Base-by-base conservation (phyloP, 2,113 vertebrate genomes). In the Sciurus niger region DNA sequence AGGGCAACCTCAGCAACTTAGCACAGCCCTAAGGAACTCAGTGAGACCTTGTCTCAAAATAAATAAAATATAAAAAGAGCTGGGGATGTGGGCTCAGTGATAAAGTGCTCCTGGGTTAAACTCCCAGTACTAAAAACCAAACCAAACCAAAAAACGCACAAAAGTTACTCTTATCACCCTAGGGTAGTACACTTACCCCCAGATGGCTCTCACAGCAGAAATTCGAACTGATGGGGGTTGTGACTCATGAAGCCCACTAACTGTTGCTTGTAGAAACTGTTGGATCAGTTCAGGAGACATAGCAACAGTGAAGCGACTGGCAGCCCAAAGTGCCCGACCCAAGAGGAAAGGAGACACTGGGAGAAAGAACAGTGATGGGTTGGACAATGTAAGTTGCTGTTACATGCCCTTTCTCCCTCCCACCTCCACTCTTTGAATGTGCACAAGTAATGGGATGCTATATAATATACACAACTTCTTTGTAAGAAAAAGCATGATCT, bases 271-370 rank as follows among this genome's bases (percentile, higher is more conserved):
- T 17, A 99, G 99, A 97, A 99, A 99, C 98, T 99, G 99, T 98
- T 99, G 99, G 98, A 99, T 99, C 95, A 99, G 98, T 74, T 99
- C 99, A 7, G 99, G 99, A 70, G 99, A 99, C 99, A 99, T 99
- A 40, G 99, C 99, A 32, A 99, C 99, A 0, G 99, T 99, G 95
- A 99, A 99, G 5, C 99, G 99, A 97, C 99, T 99, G 98, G 99
- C 99, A 0, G 99, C 99, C 99, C 99, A 99, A 53, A 99, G 98
- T 40, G 99, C 99, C 43, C 99, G 99, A 12, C 99, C 99, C 94
- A 99, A 98, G 89, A 99, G 99, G 95, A 99, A 99, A 17, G 99
- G 99, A 92, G 99, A 99, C 17, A 99, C 99, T 98, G 98, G 96
- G 98, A 73, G 78, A 89, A 83, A 97, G n/a, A 89, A n/a, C 77